These are phyloP conservation scores for Butorides virescens DNA, from an alignment of 2,113 vertebrate species.

Conservation along the genomic window DNA sequence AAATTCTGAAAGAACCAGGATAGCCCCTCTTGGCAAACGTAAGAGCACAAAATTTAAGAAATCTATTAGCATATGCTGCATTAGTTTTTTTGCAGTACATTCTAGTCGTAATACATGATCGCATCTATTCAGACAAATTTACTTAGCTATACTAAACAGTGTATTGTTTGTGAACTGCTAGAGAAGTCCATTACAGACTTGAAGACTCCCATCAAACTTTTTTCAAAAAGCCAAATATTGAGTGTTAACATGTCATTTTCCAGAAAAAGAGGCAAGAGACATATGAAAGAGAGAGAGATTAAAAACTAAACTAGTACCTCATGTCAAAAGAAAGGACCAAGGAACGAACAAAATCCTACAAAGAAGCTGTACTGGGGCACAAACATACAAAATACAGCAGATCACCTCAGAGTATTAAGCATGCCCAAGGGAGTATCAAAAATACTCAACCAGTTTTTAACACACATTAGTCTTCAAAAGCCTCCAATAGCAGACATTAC, in stretches of 20 bases:
- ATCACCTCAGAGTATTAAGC: neutral
- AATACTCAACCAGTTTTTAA: neutral
- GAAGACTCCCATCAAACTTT: neutral
- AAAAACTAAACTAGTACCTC: neutral
- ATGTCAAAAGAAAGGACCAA: neutral
- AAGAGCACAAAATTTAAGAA: neutral
- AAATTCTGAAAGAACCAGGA: neutral
- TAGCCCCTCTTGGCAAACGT: neutral
- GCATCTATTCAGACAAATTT: neutral
- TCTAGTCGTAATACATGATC: neutral
- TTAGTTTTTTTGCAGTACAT: neutral
- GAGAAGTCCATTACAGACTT: neutral
- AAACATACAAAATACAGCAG: neutral
- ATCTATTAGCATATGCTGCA: neutral
- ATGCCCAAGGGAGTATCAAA: neutral
- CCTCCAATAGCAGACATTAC: neutral
- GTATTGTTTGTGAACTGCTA: neutral
- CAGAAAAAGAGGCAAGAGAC: neutral
- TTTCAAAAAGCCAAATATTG: neutral
- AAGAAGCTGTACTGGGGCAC: neutral
- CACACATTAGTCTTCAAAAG: neutral
- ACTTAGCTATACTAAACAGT: neutral
- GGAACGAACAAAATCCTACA: neutral
- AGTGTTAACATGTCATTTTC: neutral
- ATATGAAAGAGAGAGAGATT: neutral